Percentiles rank a stretch among this genome's conserved stretches.
These are phyloP conservation scores for Macquaria australasica DNA, from an alignment of 2,113 vertebrate genomes.

Conservation along the genomic window DNA sequence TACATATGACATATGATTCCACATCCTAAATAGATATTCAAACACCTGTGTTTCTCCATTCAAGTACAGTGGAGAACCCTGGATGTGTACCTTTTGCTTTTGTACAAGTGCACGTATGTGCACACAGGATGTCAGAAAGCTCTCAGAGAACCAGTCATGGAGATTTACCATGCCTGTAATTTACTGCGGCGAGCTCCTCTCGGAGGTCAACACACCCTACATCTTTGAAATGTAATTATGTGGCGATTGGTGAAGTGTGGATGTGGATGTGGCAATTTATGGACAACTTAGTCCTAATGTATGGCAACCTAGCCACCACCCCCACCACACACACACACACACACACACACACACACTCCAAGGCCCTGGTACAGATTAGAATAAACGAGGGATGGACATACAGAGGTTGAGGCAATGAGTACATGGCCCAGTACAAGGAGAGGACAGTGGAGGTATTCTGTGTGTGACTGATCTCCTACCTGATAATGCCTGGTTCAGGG, in stretches of 20 bases:
- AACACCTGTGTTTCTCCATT: not conserved
- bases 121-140: not conserved
- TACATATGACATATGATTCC: not conserved
- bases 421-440: conserved; percentile 70
- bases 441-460: conserved; percentile 45
- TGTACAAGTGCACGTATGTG: not conserved
- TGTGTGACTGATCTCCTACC: conserved; percentile 50
- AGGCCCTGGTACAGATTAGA: conserved; percentile 59
- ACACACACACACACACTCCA: conserved; percentile 28
- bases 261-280: conserved; percentile 68
- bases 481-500: conserved; percentile 49
- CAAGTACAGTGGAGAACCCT: not conserved
- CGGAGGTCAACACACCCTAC: conserved; percentile 71
- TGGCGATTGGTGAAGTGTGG: conserved; percentile 70
- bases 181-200: conserved; percentile 48
- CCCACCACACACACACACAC: not conserved
- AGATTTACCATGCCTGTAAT: conserved; percentile 45
- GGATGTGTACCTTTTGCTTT: not conserved
- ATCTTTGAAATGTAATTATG: conserved; percentile 83
- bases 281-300: conserved; percentile 58
- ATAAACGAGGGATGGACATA: conserved; percentile 40
- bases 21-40: not conserved
- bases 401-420: conserved; percentile 33
- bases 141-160: not conserved
- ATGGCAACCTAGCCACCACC: conserved; percentile 35